A percentile compares a stretch with the other conserved stretches of the same genome.
phyloP scores from a whole-genome alignment of 2,888 invertebrate genomes.

The Coecobrya sp. region DNA sequence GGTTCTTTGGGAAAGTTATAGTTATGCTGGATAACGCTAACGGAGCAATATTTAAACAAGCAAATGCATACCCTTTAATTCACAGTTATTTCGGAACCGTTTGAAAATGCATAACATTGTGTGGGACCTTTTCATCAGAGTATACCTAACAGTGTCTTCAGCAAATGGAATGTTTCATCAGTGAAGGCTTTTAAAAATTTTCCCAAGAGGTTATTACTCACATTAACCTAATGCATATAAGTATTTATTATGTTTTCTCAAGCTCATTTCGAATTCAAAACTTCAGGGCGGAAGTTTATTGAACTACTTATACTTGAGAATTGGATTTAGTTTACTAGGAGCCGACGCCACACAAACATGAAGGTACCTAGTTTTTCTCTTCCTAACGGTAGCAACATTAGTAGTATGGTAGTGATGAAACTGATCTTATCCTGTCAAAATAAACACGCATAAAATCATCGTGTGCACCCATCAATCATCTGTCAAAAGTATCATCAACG shows the following conservation, averaged over 20 bases:
- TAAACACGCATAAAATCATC: conserved; percentile 63
- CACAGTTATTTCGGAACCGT: background rate
- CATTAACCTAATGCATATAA: conserved; percentile 26
- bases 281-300: conserved; percentile 8
- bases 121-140: background rate
- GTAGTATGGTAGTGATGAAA: background rate
- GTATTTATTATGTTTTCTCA: background rate
- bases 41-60: conserved; percentile 28
- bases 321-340: background rate
- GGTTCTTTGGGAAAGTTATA: background rate
- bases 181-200: conserved; percentile 51
- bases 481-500: conserved; percentile 59
- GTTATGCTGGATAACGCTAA: background rate
- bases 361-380: background rate
- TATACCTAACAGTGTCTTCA: no score
- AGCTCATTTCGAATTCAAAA: background rate
- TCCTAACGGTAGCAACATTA: background rate
- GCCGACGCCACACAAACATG: no score
- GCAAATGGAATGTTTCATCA: conserved; percentile 20
- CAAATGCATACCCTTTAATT: background rate
- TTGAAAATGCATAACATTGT: background rate
- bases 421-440: conserved; percentile 60
- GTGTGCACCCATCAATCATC: conserved; percentile 62
- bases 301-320: background rate
- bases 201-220: background rate